phyloP scores from a whole-genome alignment of 2,888 invertebrate genomes.

The Lymantria dispar region DNA sequence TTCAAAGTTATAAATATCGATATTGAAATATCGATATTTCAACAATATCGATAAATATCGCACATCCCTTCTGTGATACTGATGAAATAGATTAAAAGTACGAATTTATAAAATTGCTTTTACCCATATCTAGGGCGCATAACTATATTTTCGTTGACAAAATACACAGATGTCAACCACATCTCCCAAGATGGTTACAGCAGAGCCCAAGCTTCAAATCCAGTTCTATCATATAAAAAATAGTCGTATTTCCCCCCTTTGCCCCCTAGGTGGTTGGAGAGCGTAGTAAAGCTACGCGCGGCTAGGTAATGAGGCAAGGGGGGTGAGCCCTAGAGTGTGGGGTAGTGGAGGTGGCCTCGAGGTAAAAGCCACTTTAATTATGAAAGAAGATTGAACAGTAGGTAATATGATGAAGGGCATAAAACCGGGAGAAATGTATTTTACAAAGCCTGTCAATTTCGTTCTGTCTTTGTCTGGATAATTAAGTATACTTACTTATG shows the following conservation, averaged over 20 bases:
- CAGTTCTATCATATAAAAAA: slow-evolving; percentile 17
- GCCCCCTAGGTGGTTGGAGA: slow-evolving; percentile 20
- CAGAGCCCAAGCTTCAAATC: background rate
- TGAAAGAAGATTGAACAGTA: slow-evolving; percentile 76
- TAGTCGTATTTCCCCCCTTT: slow-evolving; percentile 11
- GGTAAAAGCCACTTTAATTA: slow-evolving; percentile 76
- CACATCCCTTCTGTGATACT: no score
- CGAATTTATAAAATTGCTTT: no score
- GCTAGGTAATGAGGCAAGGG: slow-evolving; percentile 68
- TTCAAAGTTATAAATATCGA: no score
- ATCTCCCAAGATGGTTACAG: background rate
- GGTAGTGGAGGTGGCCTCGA: slow-evolving; percentile 32
- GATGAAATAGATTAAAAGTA: no score
- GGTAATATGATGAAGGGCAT: slow-evolving; percentile 41
- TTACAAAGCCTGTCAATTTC: background rate
- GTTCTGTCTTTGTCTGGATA: background rate
- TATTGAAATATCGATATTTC: no score
- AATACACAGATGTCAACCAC: no score
- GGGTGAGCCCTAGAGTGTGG: slow-evolving; percentile 23
- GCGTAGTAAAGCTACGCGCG: slow-evolving; percentile 51
- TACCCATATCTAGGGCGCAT: no score
- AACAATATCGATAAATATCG: no score
- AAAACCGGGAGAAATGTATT: slow-evolving; percentile 15
- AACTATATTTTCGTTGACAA: no score
- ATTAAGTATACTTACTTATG: background rate